Base-by-base conservation (phyloP, 2,888 invertebrate species). In the Pseudococcus longispinus region DNA sequence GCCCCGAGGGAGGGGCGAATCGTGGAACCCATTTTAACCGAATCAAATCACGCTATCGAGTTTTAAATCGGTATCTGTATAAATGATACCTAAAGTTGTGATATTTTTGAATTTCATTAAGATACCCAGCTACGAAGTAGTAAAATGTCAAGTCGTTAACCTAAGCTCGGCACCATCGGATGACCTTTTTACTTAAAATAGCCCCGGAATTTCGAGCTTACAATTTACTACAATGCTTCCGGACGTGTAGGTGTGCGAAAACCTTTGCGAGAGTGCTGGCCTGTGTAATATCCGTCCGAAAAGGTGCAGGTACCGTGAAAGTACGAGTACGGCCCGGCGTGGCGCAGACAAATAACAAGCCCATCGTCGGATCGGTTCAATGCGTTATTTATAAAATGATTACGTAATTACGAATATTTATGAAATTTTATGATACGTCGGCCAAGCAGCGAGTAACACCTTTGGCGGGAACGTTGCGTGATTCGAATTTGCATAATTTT, bases 141-240 rank as follows among this genome's bases (percentile, higher is more conserved):
- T 60, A 70, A 70, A 70, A 70, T 70, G 70, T 70, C 70, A 70
- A 70, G 70, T 70, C 70, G 70, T 70, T 70, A 70, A 70, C 70
- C 70, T 70, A 70, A 20, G 60, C 15, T 32, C 70, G 29, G 20
- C 29, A 70, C 29, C 70, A 26, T 65, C 26, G 18, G 18, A 29
- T 70, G 70, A 70, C 70, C 70, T 70, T 70, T 70, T 70, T 60
- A 18, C 70, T 70, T 29, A 70, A 70, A 70, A 70, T 70, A 70
- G 70, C 70, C 70, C 29, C 18, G 29, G 70, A 70, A 70, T 29
- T 70, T 70, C 70, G 29, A 18, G 70, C 26, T 11, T 29, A 15
- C 70, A 70, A 70, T 70, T 70, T 70, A 37, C 37, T 4, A 0
- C 37, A 70, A 8, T 32, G 1, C 70, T 70, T 70, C 70, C 70